Evolutionary conservation across 2,888 invertebrate genomes (phyloP).

Genomic region (Drosophila cognata): DNA sequence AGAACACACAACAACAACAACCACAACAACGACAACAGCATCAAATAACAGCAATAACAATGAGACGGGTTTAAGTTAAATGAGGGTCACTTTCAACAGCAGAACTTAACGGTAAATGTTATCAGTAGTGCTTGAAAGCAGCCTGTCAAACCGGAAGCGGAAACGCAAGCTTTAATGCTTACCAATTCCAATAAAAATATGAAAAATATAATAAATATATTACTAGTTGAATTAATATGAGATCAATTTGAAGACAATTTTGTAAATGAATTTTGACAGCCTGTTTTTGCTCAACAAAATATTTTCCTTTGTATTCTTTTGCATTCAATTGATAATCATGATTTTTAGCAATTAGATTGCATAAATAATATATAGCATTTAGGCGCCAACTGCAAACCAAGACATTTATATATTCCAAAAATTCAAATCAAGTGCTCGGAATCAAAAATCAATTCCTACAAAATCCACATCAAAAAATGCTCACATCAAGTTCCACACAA

Average conservation of each 20-base stretch:
- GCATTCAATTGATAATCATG: not conserved
- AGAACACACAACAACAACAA: constrained; percentile 16
- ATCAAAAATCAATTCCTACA: not conserved
- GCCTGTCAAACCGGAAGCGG: not conserved
- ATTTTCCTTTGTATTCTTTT: constrained; percentile 6
- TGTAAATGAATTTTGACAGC: not conserved
- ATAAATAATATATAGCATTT: constrained; percentile 8
- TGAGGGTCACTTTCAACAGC: constrained; percentile 30
- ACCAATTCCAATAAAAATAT: not conserved
- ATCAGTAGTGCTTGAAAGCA: constrained; percentile 10
- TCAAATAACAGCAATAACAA: constrained; percentile 4
- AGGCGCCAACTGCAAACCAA: constrained; percentile 35
- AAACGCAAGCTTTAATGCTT: not conserved
- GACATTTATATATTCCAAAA: not conserved
- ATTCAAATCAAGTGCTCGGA: constrained; percentile 10
- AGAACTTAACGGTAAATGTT: constrained; percentile 4
- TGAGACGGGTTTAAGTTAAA: constrained; percentile 8
- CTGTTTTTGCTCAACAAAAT: not conserved
- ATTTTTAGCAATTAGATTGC: not conserved
- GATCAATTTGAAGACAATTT: too few species aligned
- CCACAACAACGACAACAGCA: not conserved
- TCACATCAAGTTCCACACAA: constrained; percentile 26
- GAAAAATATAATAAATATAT: not conserved
- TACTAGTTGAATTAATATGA: not conserved
- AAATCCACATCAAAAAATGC: constrained; percentile 19